Base-by-base conservation (phyloP, 2,797 vertebrate genomes). In the Mionectes olivaceus region DNA sequence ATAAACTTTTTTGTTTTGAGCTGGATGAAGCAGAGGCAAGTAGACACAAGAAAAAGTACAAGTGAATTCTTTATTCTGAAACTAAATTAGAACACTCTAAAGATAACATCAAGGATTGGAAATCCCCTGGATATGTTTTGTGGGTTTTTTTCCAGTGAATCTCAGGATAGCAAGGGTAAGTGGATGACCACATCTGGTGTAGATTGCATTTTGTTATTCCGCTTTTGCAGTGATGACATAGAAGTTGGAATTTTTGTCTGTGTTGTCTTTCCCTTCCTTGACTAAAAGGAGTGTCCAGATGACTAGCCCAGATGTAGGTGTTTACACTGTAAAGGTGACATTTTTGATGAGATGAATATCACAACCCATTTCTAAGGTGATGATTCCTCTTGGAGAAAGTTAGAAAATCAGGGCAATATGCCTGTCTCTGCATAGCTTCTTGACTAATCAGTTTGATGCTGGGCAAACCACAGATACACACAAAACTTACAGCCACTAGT, bases 81-180 rank as follows among this genome's bases (percentile, higher is more conserved):
- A 85, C 65, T 79, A 74, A 85, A 76, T 70, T 82, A 93, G 35
- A 87, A 63, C 69, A 64, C 77, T 94, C 82, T 84, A 94, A 91
- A 96, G 94, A 94, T 96, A 97, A 91, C 89, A 96, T 95, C 92
- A 93, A 93, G 94, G 82, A 82, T 70, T 67, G 95, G 96, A 97
- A 97, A 94, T 93, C 94, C 94, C 94, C 96, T 96, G 94, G 95
- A 94, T 92, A 61, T 0, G 3, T 91, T 93, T 59, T 39, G 43
- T 92, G 81, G 78, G 13, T 55, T 87, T 67, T 93, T 94, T 95
- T 92, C 89, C 32, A 9, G 73, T 89, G 91, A 81, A 81, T 90
- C 50, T 93, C 74, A 49, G 88, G 70, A 67, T 87, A 92, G 69
- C 50, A 94, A 93, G 83, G 65, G 46, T 81, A 87, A 95, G 56